Evolutionary conservation across 2,113 vertebrate genomes (phyloP).

Genomic region (Saguinus midas): DNA sequence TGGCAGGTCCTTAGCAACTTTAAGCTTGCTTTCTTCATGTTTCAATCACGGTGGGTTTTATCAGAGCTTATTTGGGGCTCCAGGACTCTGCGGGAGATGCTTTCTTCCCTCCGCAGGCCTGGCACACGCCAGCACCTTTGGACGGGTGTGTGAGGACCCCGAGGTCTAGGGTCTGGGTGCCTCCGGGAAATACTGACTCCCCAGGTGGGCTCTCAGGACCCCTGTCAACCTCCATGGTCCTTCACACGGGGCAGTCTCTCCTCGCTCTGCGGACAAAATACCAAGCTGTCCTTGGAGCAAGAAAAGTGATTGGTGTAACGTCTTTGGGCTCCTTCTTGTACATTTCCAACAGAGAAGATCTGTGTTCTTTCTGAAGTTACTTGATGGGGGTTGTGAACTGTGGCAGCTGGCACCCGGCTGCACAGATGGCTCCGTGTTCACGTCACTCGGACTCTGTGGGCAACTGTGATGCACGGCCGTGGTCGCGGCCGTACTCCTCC

Average conservation of each 20-base stretch:
- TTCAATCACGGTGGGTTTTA: accelerated
- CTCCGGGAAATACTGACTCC: not conserved
- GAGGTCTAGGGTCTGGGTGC: not conserved
- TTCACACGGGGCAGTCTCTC: accelerated
- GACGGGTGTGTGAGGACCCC: not conserved
- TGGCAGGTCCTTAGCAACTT: not conserved
- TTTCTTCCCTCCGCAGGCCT: not conserved
- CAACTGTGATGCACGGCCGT: accelerated
- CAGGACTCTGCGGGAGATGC: not conserved
- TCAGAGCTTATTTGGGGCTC: not conserved
- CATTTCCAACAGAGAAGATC: not conserved
- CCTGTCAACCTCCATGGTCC: not conserved
- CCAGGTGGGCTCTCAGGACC: not conserved
- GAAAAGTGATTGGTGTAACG: not conserved
- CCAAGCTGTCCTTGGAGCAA: not conserved
- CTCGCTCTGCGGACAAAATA: not conserved
- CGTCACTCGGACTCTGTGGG: accelerated
- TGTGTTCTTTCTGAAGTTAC: not conserved
- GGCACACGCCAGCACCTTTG: not conserved
- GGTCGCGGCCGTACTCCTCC: accelerated
- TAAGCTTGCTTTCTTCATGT: not conserved
- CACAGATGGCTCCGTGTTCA: not conserved
- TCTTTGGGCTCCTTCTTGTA: not conserved
- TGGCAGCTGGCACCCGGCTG: not conserved
- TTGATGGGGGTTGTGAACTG: not conserved